A percentile compares a stretch with the other conserved stretches of the same genome.
Conservation (phyloP, 2,888 invertebrate genomes). For the Argyresthia goedartella region DNA sequence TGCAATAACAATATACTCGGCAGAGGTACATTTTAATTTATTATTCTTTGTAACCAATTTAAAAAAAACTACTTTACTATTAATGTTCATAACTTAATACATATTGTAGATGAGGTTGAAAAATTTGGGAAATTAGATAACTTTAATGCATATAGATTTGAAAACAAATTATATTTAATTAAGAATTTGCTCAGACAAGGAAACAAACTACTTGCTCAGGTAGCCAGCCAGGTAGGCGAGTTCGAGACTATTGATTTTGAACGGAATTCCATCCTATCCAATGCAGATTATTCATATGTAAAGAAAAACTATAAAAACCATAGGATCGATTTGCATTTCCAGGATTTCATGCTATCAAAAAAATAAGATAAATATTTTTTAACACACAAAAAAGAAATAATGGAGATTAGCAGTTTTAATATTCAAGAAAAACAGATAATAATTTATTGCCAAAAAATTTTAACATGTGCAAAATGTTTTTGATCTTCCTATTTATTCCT, state of each 20-base stretch:
- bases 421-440: constrained; percentile 3
- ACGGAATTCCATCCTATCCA: no score
- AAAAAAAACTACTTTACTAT: constrained; percentile 10
- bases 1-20: constrained; percentile 14
- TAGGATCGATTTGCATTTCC: background rate
- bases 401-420: background rate
- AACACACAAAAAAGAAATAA: background rate
- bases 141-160: constrained; percentile 9
- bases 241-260: background rate
- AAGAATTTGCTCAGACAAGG: constrained; percentile 7
- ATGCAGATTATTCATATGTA: background rate
- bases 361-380: constrained; percentile 11
- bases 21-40: constrained; percentile 6
- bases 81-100: constrained; percentile 15
- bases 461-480: background rate
- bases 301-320: no score
- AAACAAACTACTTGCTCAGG: constrained; percentile 10
- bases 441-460: background rate
- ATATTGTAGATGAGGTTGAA: constrained; percentile 11
- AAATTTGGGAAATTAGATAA: constrained; percentile 9
- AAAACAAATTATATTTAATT: constrained; percentile 6
- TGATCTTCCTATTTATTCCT: background rate
- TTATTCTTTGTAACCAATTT: constrained; percentile 12
- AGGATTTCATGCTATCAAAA: constrained; percentile 5
- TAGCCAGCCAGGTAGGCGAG: constrained; percentile 9